These are phyloP conservation scores for Daphoenositta chrysoptera DNA, from an alignment of 2,113 vertebrate species.

Conservation along the genomic window DNA sequence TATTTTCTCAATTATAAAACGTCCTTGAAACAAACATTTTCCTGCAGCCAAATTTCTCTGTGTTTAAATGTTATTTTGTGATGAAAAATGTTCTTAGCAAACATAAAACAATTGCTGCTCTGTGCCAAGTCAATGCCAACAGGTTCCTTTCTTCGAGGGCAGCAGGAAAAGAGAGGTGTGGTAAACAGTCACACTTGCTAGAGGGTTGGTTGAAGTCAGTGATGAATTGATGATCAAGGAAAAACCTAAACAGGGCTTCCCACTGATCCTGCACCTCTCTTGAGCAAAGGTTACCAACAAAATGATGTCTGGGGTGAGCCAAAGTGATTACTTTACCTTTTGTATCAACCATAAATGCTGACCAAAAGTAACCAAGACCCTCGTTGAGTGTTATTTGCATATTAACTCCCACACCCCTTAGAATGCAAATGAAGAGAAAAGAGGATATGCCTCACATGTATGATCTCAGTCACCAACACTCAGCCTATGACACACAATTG, in stretches of 20 bases:
- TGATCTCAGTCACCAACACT: neutral
- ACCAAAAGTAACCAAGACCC: neutral
- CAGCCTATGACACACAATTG: neutral
- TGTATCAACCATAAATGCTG: neutral
- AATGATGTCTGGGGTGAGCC: neutral
- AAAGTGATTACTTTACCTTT: neutral
- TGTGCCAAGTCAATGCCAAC: neutral
- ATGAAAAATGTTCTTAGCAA: neutral
- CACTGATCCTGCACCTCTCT: neutral
- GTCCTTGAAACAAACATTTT: neutral
- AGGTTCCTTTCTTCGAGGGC: neutral
- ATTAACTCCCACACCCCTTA: neutral
- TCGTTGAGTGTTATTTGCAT: neutral
- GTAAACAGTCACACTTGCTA: neutral
- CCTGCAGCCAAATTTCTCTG: neutral
- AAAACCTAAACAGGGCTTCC: neutral
- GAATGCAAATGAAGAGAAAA: neutral
- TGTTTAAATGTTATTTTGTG: constrained; percentile 2
- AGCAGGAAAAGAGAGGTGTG: neutral
- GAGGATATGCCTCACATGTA: neutral
- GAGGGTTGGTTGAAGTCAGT: neutral
- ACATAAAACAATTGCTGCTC: neutral
- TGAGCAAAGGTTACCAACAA: neutral
- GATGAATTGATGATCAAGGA: neutral
- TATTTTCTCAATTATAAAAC: neutral